Percentiles rank a stretch among this genome's conserved stretches.
Evolutionary conservation across 2,113 vertebrate species (phyloP).

Genomic region (Proteles cristata): DNA sequence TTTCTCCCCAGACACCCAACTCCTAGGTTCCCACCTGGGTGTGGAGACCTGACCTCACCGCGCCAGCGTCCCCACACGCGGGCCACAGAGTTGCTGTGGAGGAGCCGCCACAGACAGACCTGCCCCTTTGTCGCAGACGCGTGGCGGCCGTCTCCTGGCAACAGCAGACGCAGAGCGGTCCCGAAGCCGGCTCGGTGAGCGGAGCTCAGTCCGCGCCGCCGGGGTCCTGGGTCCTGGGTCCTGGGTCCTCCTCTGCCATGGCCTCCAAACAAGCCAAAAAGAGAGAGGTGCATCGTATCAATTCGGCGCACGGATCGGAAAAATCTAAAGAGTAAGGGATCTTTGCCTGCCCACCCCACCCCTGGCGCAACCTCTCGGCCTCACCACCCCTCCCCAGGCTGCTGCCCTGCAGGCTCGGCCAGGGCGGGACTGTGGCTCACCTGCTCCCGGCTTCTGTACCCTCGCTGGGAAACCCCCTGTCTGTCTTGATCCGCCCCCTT

Average conservation of each 20-base stretch:
- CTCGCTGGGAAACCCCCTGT: neutral
- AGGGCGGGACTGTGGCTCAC: neutral
- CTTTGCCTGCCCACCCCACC: neutral
- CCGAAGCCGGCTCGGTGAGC: rapidly evolving
- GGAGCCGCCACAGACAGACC: neutral
- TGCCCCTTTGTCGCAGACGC: rapidly evolving
- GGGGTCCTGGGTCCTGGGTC: neutral
- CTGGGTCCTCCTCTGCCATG: slow-evolving; percentile 23
- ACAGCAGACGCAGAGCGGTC: slow-evolving; percentile 39
- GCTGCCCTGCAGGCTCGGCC: neutral
- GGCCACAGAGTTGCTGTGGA: rapidly evolving
- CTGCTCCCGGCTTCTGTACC: neutral
- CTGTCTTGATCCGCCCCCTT: neutral
- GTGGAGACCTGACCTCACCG: rapidly evolving
- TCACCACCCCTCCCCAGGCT: neutral
- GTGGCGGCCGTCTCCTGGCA: slow-evolving; percentile 59
- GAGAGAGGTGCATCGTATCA: slow-evolving; percentile 85
- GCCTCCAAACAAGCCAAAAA: slow-evolving; percentile 85
- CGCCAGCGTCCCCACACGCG: rapidly evolving
- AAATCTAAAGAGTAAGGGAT: slow-evolving; percentile 87
- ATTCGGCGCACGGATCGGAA: slow-evolving; percentile 82
- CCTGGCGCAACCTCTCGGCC: neutral
- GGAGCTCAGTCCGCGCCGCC: rapidly evolving
- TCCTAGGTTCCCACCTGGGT: rapidly evolving
- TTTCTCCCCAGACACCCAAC: neutral